These are phyloP conservation scores for Phortica variegata DNA, from an alignment of 1,140 invertebrate genomes.

Conservation along the genomic window DNA sequence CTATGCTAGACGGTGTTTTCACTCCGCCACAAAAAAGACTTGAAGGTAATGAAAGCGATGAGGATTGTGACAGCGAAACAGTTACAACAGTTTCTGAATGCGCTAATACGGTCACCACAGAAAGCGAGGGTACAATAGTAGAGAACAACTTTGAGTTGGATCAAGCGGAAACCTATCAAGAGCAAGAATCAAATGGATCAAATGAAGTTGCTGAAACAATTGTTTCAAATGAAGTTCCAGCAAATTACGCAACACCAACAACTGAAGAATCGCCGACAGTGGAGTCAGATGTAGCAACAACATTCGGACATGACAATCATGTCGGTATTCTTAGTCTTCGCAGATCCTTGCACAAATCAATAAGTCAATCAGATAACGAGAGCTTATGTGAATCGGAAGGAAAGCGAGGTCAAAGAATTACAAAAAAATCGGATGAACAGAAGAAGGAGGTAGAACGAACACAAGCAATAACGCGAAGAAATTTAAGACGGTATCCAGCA, in stretches of 20 bases:
- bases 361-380: constrained; percentile 29
- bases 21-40: constrained; percentile 20
- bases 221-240: not conserved
- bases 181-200: not conserved
- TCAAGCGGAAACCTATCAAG: too few relatives aligned
- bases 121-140: constrained; percentile 2
- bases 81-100: not conserved
- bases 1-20: constrained; percentile 39
- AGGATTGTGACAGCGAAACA: constrained; percentile 26
- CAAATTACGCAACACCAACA: too few relatives aligned
- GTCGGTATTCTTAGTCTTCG: constrained; percentile 31
- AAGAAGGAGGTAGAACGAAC: constrained; percentile 2
- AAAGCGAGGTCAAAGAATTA: constrained; percentile 3
- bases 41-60: constrained; percentile 25
- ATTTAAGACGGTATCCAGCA: constrained; percentile 6
- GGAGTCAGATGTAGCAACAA: constrained; percentile 31
- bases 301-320: constrained; percentile 34
- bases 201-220: not conserved
- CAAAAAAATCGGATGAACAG: constrained; percentile 14
- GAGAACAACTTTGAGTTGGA: too few relatives aligned
- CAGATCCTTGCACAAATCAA: constrained; percentile 33
- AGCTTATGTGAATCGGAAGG: constrained; percentile 9
- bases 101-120: not conserved
- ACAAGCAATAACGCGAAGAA: constrained; percentile 16
- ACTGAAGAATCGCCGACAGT: not conserved